Evolutionary conservation across 2,888 invertebrate genomes (phyloP).

Genomic region (Eueremaeus valkanovi): DNA sequence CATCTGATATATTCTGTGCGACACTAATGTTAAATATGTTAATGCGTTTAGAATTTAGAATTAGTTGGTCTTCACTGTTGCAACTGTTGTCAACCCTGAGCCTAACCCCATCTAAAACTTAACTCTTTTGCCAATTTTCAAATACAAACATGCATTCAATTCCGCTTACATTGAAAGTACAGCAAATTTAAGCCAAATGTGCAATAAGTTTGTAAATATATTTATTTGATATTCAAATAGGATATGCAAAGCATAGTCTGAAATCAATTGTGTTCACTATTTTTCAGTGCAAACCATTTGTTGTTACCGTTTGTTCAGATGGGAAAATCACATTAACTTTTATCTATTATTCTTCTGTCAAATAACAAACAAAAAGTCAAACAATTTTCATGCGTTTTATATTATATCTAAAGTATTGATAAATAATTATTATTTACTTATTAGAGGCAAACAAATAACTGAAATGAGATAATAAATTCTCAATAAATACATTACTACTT

Average conservation of each 20-base stretch:
- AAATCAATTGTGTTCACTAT: not conserved
- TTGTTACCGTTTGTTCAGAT: too few relatives aligned
- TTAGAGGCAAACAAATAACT: too few relatives aligned
- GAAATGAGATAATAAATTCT: too few relatives aligned
- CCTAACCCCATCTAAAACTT: not conserved
- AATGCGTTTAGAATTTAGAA: conserved; percentile 5
- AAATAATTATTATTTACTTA: too few relatives aligned
- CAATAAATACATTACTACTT: too few relatives aligned
- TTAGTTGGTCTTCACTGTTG: not conserved
- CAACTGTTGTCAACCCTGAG: not conserved
- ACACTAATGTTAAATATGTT: conserved; percentile 13
- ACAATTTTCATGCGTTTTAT: too few relatives aligned
- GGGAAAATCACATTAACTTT: too few relatives aligned
- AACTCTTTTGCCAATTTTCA: not conserved
- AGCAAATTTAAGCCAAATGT: not conserved
- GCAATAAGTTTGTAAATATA: conserved; percentile 6
- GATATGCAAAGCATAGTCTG: not conserved
- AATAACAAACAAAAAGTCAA: too few relatives aligned
- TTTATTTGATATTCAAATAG: conserved; percentile 19
- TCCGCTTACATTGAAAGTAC: not conserved
- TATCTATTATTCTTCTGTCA: too few relatives aligned
- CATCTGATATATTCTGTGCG: not conserved
- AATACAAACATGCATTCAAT: not conserved
- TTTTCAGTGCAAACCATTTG: too few relatives aligned
- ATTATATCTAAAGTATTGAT: too few relatives aligned